These are phyloP conservation scores for Sinotaia quadrata DNA, from an alignment of 2,888 invertebrate genomes.

Conservation along the genomic window DNA sequence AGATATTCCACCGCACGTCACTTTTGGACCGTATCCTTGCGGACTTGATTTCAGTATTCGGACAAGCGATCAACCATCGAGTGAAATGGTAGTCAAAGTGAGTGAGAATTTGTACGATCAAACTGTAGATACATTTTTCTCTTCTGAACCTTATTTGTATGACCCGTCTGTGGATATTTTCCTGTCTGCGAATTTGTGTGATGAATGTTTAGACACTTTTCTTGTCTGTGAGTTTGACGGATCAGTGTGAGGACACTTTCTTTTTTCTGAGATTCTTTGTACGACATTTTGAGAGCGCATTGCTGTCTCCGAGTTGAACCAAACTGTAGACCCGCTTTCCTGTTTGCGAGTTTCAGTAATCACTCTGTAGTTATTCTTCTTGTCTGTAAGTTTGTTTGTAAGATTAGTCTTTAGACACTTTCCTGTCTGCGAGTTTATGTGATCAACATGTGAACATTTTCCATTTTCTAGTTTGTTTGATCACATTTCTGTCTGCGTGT, in stretches of 20 bases:
- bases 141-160: neutral
- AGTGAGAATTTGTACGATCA: neutral
- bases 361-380: too few relatives aligned
- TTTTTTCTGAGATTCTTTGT: too few relatives aligned
- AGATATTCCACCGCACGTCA: conserved; percentile 35
- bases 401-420: too few relatives aligned
- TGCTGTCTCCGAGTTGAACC: too few relatives aligned
- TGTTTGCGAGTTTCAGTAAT: too few relatives aligned
- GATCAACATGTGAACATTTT: too few relatives aligned
- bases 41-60: conserved; percentile 38
- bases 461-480: too few relatives aligned
- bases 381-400: too few relatives aligned
- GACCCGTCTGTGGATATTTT: neutral
- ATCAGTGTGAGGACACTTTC: neutral
- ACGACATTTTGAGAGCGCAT: too few relatives aligned
- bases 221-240: neutral
- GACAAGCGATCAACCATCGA: conserved; percentile 29
- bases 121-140: neutral
- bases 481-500: too few relatives aligned
- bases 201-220: neutral
- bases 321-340: too few relatives aligned
- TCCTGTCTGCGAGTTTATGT: too few relatives aligned
- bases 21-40: conserved; percentile 42
- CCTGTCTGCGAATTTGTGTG: neutral
- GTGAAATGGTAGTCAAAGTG: conserved; percentile 37